Conservation (phyloP, 2,113 vertebrate genomes). For the Conger conger region DNA sequence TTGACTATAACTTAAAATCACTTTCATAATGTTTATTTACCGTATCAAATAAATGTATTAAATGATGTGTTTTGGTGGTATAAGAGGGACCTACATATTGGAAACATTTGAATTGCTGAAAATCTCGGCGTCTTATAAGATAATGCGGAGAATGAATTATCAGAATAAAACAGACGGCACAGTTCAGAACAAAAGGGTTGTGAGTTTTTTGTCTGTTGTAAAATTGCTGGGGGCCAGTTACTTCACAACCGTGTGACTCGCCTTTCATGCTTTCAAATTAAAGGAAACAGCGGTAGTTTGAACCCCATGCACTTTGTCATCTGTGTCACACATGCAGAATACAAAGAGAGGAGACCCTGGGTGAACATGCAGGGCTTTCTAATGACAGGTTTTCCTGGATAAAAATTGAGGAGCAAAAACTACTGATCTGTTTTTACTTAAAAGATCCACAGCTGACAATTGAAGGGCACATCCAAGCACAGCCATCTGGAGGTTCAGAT, state of each 20-base stretch:
- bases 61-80: neutral
- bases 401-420: neutral
- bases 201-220: neutral
- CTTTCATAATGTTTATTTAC: neutral
- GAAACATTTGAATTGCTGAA: neutral
- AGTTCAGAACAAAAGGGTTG: neutral
- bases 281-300: neutral
- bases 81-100: neutral
- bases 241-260: neutral
- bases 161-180: neutral
- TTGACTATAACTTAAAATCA: neutral
- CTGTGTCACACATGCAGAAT: neutral
- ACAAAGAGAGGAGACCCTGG: neutral
- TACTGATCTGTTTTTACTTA: neutral
- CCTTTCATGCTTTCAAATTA: neutral
- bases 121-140: neutral
- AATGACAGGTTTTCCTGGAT: neutral
- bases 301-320: neutral
- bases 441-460: neutral
- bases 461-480: neutral
- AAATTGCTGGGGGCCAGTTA: constrained; percentile 5
- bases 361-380: neutral
- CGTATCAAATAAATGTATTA: neutral
- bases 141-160: neutral
- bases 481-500: neutral